phyloP scores from a whole-genome alignment of 2,113 vertebrate genomes.

The Picathartes gymnocephalus region DNA sequence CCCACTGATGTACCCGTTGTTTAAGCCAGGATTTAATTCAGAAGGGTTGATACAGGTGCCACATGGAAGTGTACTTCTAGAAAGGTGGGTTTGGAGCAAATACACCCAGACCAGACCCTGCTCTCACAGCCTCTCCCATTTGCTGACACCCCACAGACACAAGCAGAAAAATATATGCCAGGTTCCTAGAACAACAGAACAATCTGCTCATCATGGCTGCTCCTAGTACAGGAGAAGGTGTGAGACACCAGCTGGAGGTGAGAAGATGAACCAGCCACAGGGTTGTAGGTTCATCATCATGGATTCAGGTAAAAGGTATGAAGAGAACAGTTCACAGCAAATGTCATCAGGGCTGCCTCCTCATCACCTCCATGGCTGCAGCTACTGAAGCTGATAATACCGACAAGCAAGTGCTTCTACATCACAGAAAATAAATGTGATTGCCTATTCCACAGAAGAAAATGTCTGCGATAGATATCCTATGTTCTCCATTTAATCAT shows the following conservation, averaged over 20 bases:
- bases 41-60: background rate
- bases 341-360: background rate
- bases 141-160: background rate
- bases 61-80: background rate
- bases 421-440: background rate
- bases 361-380: background rate
- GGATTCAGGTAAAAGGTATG: background rate
- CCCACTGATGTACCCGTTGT: background rate
- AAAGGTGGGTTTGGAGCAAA: background rate
- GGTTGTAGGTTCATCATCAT: background rate
- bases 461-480: background rate
- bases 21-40: background rate
- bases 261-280: background rate
- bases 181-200: background rate
- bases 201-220: background rate
- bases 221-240: background rate
- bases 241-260: background rate
- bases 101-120: background rate
- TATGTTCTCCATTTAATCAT: slow-evolving; percentile 21
- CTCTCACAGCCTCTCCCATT: background rate
- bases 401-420: background rate
- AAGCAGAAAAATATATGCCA: background rate
- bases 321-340: background rate
- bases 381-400: background rate
- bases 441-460: background rate